Evolutionary conservation across 2,113 vertebrate genomes (phyloP).

Genomic region (Plecturocebus donacophilus): DNA sequence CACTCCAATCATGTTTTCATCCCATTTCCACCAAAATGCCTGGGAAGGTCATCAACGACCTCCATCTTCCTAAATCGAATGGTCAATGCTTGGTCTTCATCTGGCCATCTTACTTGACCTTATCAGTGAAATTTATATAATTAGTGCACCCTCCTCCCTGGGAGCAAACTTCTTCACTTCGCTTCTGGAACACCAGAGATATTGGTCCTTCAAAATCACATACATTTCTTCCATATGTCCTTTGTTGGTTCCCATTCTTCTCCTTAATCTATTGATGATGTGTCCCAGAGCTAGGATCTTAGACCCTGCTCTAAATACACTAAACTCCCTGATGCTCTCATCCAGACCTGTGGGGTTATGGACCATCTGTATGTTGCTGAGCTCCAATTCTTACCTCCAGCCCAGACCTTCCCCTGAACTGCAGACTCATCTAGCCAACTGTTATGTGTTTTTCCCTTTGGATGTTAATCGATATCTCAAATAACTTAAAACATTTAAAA

Average conservation of each 20-base stretch:
- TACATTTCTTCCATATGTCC: background rate
- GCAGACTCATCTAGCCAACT: background rate
- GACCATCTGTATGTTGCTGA: background rate
- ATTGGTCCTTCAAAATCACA: background rate
- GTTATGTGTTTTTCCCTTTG: background rate
- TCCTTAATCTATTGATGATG: background rate
- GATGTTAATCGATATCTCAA: background rate
- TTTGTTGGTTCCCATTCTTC: background rate
- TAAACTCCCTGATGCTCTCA: background rate
- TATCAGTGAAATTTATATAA: background rate
- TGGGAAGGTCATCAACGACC: background rate
- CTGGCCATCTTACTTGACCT: background rate
- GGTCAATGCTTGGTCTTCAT: background rate
- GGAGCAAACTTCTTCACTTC: background rate
- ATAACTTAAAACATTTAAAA: background rate
- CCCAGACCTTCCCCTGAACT: background rate
- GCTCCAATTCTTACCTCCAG: background rate
- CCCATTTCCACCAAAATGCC: background rate
- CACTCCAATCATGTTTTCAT: background rate
- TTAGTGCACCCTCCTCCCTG: background rate
- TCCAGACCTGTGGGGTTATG: background rate
- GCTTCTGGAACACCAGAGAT: background rate
- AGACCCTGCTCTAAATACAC: background rate
- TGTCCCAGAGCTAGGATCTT: background rate
- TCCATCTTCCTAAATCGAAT: background rate